These are phyloP conservation scores for Urophycis tenuis DNA, from an alignment of 2,797 vertebrate genomes.

Conservation along the genomic window DNA sequence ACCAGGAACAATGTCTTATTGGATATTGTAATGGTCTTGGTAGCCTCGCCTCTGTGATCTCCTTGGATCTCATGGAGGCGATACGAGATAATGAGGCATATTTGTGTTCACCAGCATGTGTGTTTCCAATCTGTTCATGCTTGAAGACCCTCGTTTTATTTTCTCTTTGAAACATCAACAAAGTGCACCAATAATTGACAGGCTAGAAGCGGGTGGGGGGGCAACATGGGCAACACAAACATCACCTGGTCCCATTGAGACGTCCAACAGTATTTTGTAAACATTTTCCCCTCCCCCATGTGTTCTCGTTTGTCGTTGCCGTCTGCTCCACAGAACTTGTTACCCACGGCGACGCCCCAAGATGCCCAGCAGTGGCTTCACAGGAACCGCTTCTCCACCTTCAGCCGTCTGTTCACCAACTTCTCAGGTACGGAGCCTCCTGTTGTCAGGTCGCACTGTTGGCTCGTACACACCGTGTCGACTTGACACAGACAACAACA, in stretches of 20 bases:
- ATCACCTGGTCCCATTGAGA: neutral
- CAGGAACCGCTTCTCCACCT: conserved; percentile 91
- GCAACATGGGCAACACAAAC: too few species aligned
- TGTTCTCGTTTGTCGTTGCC: neutral
- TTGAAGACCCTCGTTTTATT: neutral
- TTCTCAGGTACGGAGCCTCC: conserved; percentile 80
- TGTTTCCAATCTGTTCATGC: neutral
- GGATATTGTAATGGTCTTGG: neutral
- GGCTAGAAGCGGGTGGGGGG: neutral
- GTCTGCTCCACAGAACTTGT: conserved; percentile 77
- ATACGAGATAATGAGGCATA: neutral
- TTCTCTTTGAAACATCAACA: neutral
- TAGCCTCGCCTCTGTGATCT: too few species aligned
- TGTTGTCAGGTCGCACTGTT: too few species aligned
- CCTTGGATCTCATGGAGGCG: neutral
- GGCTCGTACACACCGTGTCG: neutral
- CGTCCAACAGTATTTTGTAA: neutral
- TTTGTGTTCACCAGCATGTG: neutral
- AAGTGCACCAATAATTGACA: neutral
- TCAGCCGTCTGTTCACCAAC: conserved; percentile 87
- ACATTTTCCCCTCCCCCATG: neutral
- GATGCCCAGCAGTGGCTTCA: conserved; percentile 97
- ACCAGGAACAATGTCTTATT: neutral
- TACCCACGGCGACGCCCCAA: conserved; percentile 88
- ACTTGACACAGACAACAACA: neutral